Percentiles rank a stretch among this genome's conserved stretches.
Conservation (phyloP, 2,113 vertebrate species). For the Neotoma lepida region DNA sequence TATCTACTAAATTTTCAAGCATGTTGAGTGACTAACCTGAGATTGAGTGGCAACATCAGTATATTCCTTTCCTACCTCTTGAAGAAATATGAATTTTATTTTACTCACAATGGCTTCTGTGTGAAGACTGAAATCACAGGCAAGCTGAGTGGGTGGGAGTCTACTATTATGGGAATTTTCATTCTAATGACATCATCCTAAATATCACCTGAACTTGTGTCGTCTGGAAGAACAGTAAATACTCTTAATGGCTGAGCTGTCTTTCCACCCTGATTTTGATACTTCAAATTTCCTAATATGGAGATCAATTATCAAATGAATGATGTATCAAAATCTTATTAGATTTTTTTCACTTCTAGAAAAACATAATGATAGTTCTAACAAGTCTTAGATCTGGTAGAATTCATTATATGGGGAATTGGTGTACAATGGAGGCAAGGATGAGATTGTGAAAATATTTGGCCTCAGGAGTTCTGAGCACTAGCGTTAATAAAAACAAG, state of each 20-base stretch:
- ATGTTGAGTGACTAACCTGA: background rate
- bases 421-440: background rate
- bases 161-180: background rate
- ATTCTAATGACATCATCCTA: background rate
- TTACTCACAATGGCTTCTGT: background rate
- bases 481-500: background rate
- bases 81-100: background rate
- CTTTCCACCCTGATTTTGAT: background rate
- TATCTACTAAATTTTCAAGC: background rate
- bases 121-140: background rate
- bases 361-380: background rate
- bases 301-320: background rate
- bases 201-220: background rate
- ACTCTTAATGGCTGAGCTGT: background rate
- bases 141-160: background rate
- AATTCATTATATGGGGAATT: background rate
- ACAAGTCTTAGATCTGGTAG: background rate
- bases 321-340: background rate
- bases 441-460: background rate
- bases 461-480: background rate
- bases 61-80: background rate
- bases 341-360: background rate
- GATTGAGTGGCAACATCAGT: background rate
- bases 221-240: background rate
- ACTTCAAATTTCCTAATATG: background rate